A percentile compares a stretch with the other conserved stretches of the same genome.
Conservation (phyloP, 2,888 invertebrate species). For the Morpho helenor region DNA sequence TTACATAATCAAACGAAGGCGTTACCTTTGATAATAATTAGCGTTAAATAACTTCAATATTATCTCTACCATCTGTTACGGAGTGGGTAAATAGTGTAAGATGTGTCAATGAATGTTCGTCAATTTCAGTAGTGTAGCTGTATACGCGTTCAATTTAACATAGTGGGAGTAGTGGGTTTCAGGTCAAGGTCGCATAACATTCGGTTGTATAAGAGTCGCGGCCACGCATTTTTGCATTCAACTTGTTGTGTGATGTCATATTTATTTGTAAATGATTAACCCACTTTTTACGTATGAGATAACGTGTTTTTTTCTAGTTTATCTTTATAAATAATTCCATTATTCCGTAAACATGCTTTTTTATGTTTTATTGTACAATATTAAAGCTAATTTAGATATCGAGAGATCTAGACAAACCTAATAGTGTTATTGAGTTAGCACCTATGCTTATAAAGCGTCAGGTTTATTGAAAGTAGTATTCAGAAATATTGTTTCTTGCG, state of each 20-base stretch:
- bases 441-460: no score
- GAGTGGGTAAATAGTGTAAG: neutral
- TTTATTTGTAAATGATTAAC: slow-evolving; percentile 2
- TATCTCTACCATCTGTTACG: slow-evolving; percentile 1
- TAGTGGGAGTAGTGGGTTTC: slow-evolving; percentile 51
- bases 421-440: no score
- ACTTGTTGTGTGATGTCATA: slow-evolving; percentile 8
- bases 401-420: no score
- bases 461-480: no score
- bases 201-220: slow-evolving; percentile 50
- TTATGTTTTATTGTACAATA: no score
- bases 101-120: slow-evolving; percentile 1
- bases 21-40: slow-evolving; percentile 13
- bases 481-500: no score
- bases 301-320: no score
- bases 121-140: neutral
- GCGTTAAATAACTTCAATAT: slow-evolving; percentile 3
- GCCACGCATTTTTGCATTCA: slow-evolving; percentile 27
- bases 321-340: no score
- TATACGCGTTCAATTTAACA: slow-evolving; percentile 10
- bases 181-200: slow-evolving; percentile 68
- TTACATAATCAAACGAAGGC: slow-evolving; percentile 18
- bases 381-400: no score
- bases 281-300: neutral
- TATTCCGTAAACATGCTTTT: no score